These are phyloP conservation scores for Phainopepla nitens DNA, from an alignment of 2,113 vertebrate species.

Conservation along the genomic window DNA sequence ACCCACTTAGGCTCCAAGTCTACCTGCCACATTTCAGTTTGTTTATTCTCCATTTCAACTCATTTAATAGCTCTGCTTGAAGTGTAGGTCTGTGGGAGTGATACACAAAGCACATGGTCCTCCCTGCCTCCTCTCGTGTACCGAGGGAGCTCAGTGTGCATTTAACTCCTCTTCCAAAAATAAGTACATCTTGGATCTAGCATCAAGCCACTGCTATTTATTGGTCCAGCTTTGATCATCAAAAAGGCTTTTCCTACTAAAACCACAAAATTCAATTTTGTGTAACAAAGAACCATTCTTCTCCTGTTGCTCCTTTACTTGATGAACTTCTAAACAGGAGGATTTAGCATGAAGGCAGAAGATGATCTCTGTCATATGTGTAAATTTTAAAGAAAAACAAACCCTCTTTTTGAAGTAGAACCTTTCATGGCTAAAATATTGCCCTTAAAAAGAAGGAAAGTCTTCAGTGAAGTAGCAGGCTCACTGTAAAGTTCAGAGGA, in stretches of 20 bases:
- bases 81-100: not conserved
- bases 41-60: not conserved
- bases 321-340: slow-evolving; percentile 31
- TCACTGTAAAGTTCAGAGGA: fast-evolving
- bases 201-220: slow-evolving; percentile 16
- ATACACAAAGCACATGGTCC: not conserved
- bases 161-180: slow-evolving; percentile 6
- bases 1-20: not conserved
- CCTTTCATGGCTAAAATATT: not conserved
- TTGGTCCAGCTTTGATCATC: slow-evolving; percentile 44
- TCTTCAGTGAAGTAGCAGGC: not conserved
- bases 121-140: not conserved
- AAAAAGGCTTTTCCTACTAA: slow-evolving; percentile 15
- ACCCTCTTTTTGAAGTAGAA: not conserved
- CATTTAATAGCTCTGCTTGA: not conserved
- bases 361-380: not conserved
- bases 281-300: slow-evolving; percentile 26
- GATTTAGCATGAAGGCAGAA: not conserved
- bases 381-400: not conserved
- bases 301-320: not conserved
- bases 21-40: not conserved
- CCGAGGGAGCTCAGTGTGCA: not conserved
- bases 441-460: not conserved
- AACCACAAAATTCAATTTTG: slow-evolving; percentile 24
- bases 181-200: not conserved